Evolutionary conservation across 2,888 invertebrate species (phyloP).

Genomic region (Parnassius apollo): DNA sequence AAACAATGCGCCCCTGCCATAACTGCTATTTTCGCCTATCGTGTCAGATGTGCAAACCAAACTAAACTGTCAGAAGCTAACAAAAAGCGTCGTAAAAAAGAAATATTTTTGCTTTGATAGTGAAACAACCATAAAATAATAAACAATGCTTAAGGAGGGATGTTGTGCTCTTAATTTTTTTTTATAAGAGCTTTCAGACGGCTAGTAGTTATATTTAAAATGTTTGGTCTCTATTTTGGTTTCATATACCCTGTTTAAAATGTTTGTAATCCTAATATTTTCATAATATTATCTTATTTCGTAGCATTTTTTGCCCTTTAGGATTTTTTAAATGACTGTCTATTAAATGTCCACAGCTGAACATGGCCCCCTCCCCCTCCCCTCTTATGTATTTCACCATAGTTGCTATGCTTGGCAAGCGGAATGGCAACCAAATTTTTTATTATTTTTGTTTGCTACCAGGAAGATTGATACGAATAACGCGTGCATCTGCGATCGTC

Average conservation of each 20-base stretch:
- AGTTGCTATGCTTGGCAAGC: background rate
- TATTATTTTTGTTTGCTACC: no score
- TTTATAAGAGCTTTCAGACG: conserved; percentile 4
- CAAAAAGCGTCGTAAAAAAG: conserved; percentile 21
- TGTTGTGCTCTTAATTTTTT: conserved; percentile 9
- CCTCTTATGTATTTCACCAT: background rate
- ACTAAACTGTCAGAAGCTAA: conserved; percentile 7
- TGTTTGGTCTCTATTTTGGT: background rate
- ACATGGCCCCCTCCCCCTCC: no score
- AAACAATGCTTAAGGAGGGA: conserved; percentile 15
- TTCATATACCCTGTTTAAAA: no score
- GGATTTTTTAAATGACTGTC: no score
- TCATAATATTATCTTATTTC: no score
- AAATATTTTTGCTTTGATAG: conserved; percentile 13
- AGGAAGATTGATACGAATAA: no score
- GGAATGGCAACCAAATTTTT: background rate
- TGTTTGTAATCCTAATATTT: no score
- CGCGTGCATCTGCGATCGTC: no score
- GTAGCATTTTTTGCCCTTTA: no score
- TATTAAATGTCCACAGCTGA: no score
- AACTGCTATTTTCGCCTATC: conserved; percentile 5
- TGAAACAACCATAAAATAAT: conserved; percentile 19
- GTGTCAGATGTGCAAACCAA: background rate
- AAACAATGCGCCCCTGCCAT: background rate
- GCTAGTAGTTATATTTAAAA: background rate